These are phyloP conservation scores for Galago senegalensis DNA, from an alignment of 2,797 vertebrate genomes.

Conservation along the genomic window DNA sequence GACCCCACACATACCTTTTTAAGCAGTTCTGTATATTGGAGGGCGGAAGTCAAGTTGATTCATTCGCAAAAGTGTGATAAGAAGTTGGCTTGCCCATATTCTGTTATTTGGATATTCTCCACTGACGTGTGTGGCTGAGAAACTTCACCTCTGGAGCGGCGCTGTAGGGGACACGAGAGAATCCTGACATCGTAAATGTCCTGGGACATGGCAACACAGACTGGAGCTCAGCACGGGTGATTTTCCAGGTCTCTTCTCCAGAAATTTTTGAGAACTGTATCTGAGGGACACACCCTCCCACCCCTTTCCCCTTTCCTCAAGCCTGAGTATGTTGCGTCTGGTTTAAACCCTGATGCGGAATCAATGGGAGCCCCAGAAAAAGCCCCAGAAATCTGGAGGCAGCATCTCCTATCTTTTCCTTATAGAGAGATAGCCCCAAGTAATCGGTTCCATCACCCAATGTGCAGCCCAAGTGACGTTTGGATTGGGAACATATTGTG, in stretches of 20 bases:
- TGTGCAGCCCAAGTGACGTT: slow-evolving; percentile 80
- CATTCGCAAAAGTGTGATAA: not conserved
- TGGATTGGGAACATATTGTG: slow-evolving; percentile 74
- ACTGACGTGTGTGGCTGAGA: accelerated
- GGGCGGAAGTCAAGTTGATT: not conserved
- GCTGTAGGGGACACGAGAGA: not conserved
- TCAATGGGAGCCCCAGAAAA: not conserved
- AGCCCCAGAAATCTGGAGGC: not conserved
- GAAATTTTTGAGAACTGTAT: not conserved
- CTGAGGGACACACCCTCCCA: not conserved
- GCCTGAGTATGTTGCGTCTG: not conserved
- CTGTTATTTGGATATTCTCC: not conserved
- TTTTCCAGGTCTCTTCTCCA: not conserved
- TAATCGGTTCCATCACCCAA: slow-evolving; percentile 63
- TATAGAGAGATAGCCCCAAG: slow-evolving; percentile 58
- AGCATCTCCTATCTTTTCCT: slow-evolving; percentile 61
- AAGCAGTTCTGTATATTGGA: not conserved
- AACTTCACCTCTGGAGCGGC: not conserved
- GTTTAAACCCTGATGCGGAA: not conserved
- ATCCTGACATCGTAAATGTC: accelerated
- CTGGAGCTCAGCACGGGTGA: not conserved
- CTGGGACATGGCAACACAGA: not conserved
- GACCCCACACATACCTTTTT: not conserved
- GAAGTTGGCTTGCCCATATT: not conserved
- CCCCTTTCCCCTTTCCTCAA: not conserved